Conservation (phyloP, 2,888 invertebrate genomes). For the Fragum whitleyi region DNA sequence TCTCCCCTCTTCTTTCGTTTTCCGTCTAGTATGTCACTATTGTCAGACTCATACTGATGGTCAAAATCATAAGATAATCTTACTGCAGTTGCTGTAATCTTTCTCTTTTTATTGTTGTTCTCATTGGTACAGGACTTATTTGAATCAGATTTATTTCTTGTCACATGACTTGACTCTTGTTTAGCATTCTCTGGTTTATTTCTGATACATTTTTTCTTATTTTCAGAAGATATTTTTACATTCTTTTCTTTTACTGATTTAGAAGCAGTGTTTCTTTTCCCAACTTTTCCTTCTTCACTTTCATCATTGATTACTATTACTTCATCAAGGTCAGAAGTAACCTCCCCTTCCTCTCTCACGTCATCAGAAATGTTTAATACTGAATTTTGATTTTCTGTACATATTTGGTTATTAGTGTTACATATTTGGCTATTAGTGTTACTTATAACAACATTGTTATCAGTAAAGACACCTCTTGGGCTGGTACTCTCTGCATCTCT, state of each 20-base stretch:
- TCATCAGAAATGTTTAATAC: no score
- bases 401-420: no score
- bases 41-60: constrained; percentile 8
- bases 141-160: background rate
- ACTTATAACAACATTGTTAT: background rate
- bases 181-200: background rate
- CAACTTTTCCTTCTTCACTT: background rate
- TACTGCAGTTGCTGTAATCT: background rate
- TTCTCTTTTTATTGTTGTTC: background rate
- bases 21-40: background rate
- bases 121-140: background rate
- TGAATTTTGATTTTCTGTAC: no score
- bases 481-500: background rate
- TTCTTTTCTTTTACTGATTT: no score
- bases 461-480: background rate
- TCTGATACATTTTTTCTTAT: no score
- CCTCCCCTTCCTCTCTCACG: background rate
- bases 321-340: background rate
- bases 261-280: no score
- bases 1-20: background rate
- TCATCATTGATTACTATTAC: background rate
- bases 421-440: no score
- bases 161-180: background rate
- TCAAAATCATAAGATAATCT: constrained; percentile 26
- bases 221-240: no score